Conservation (phyloP, 2,888 invertebrate species). For the Sesamia inferens region DNA sequence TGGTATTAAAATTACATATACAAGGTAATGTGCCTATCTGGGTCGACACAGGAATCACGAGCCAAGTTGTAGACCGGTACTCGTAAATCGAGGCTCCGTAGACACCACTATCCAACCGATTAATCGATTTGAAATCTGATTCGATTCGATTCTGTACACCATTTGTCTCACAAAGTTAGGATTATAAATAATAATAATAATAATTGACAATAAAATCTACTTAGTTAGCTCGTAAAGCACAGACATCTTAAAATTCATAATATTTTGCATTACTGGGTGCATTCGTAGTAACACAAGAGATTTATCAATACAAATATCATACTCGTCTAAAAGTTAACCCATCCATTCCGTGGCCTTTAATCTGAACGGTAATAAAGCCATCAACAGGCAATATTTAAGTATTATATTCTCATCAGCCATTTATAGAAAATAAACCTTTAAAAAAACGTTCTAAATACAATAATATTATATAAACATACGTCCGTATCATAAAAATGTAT, state of each 20-base stretch:
- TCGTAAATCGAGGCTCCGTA: not conserved
- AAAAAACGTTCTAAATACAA: conserved; percentile 45
- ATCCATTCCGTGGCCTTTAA: not conserved
- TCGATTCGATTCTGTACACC: not conserved
- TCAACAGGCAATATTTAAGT: conserved; percentile 48
- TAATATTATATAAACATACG: conserved; percentile 54
- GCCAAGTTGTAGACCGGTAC: not conserved
- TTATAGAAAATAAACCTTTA: conserved; percentile 36
- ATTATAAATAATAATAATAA: conserved; percentile 2
- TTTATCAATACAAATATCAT: not conserved
- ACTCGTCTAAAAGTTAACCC: conserved; percentile 17
- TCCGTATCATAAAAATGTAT: conserved; percentile 60
- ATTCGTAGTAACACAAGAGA: conserved; percentile 12
- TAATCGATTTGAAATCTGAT: not conserved
- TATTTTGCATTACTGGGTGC: conserved; percentile 16
- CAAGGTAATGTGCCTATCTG: not conserved
- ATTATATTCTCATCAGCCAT: conserved; percentile 27
- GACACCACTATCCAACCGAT: not conserved
- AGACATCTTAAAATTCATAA: conserved; percentile 28
- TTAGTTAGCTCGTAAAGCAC: conserved; percentile 25
- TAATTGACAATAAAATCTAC: conserved; percentile 23
- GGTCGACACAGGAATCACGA: not conserved
- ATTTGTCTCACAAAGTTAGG: not conserved
- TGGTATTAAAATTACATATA: not conserved
- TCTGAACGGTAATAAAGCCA: conserved; percentile 20